Conservation (phyloP, 2,888 invertebrate species). For the Agriopis aurantiaria region DNA sequence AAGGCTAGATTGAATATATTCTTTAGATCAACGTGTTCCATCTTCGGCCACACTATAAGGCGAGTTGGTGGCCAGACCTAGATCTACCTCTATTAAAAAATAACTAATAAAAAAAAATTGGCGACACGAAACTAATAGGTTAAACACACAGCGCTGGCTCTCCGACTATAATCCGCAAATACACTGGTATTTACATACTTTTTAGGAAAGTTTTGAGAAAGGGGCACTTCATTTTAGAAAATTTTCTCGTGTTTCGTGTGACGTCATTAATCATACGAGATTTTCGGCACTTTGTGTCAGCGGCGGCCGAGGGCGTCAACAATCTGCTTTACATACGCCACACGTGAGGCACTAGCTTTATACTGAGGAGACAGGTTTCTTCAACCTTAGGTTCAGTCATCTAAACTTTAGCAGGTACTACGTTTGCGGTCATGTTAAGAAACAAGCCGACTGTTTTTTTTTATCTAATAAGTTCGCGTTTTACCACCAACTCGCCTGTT, state of each 20-base stretch:
- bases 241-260: slow-evolving; percentile 32
- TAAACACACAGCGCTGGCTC: background rate
- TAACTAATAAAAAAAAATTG: no score
- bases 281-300: slow-evolving; percentile 21
- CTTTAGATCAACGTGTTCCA: no score
- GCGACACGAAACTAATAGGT: background rate
- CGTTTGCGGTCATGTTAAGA: background rate
- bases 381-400: background rate
- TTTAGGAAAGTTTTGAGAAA: slow-evolving; percentile 35
- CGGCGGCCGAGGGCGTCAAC: background rate
- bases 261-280: slow-evolving; percentile 41
- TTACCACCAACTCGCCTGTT: no score
- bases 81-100: no score
- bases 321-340: slow-evolving; percentile 25
- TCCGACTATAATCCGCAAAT: slow-evolving; percentile 44
- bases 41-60: no score
- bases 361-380: background rate
- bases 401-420: background rate
- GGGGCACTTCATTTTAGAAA: slow-evolving; percentile 31
- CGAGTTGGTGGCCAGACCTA: no score
- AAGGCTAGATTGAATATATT: no score
- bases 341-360: background rate
- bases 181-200: slow-evolving; percentile 49
- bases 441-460: no score
- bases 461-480: no score